A percentile compares a stretch with the other conserved stretches of the same genome.
Conservation (phyloP, 2,113 vertebrate species). For the Nyctibius bracteatus region DNA sequence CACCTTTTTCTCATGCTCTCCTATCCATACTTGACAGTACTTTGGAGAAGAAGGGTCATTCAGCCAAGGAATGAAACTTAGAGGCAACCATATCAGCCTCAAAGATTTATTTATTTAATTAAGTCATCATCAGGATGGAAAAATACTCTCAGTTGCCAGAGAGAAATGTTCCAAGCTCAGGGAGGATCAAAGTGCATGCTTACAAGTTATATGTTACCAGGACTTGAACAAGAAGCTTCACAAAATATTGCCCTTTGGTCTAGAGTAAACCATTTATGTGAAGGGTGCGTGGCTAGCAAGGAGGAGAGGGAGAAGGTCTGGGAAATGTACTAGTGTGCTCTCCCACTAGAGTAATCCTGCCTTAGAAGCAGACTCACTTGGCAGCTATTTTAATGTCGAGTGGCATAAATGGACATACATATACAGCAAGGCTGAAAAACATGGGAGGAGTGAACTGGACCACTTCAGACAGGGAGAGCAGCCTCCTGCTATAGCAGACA, state of each 20-base stretch:
- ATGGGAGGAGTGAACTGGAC: background rate
- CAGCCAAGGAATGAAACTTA: constrained; percentile 33
- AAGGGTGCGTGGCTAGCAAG: background rate
- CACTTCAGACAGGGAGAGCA: background rate
- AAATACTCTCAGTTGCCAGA: constrained; percentile 21
- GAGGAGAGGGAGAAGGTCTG: background rate
- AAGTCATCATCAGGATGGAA: constrained; percentile 23
- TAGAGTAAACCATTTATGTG: background rate
- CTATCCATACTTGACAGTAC: background rate
- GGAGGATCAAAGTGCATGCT: background rate
- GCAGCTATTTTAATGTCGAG: background rate
- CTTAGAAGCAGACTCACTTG: background rate
- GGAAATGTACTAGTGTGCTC: background rate
- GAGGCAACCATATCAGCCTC: background rate
- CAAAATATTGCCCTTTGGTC: constrained; percentile 18
- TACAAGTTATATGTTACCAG: constrained; percentile 16
- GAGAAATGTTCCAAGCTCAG: background rate
- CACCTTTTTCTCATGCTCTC: background rate
- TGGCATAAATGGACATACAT: background rate
- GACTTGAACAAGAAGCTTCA: background rate
- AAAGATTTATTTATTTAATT: constrained; percentile 48
- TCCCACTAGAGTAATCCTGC: background rate
- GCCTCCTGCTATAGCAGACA: background rate
- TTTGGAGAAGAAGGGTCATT: constrained; percentile 1
- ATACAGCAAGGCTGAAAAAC: background rate